Percentiles rank a stretch among this genome's conserved stretches.
These are phyloP conservation scores for Cheumatopsyche charites DNA, from an alignment of 1,140 invertebrate species.

Conservation along the genomic window DNA sequence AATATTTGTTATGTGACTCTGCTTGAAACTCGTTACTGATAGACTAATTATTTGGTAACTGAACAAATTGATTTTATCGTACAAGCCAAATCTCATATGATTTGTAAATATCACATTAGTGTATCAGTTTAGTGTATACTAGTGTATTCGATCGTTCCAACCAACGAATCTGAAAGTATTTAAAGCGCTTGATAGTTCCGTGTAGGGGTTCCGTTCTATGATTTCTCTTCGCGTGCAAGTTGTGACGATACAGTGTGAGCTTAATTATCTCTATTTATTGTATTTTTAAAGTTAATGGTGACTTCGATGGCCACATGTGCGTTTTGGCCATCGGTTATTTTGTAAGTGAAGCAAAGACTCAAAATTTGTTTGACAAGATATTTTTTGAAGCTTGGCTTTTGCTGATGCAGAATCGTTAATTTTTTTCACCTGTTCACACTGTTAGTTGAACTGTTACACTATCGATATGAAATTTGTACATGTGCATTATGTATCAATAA, in stretches of 20 bases:
- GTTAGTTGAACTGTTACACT: conserved; percentile 32
- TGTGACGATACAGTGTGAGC: conserved; percentile 21
- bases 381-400: conserved; percentile 40
- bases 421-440: conserved; percentile 20
- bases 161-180: no score
- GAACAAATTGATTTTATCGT: no score
- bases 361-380: conserved; percentile 21
- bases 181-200: no score
- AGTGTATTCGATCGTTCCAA: no score
- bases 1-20: no score
- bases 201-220: background rate
- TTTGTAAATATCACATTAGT: no score
- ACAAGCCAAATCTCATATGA: no score
- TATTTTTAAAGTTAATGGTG: background rate
- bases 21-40: no score
- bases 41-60: no score
- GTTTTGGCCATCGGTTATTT: background rate
- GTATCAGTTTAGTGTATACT: no score
- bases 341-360: conserved; percentile 14
- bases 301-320: no score
- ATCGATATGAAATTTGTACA: conserved; percentile 28
- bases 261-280: no score
- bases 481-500: conserved; percentile 36
- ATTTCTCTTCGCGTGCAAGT: conserved; percentile 13
- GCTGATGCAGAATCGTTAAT: conserved; percentile 15